phyloP scores from a whole-genome alignment of 2,797 vertebrate genomes.

The Diplodus puntazzo region DNA sequence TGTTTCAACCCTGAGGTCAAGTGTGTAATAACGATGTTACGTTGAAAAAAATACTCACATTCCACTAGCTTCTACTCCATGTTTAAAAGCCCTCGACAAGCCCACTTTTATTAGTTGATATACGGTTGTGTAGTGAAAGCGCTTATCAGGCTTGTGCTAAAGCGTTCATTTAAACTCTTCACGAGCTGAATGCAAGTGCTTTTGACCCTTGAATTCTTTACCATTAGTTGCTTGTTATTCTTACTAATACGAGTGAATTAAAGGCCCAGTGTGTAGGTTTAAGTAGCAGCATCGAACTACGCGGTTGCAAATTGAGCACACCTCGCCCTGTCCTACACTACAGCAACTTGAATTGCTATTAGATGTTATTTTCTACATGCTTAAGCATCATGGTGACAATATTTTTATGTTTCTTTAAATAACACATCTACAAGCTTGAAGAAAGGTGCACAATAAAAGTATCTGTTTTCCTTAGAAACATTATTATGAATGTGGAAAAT shows the following conservation, averaged over 20 bases:
- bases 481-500: no score
- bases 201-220: slow-evolving; percentile 16
- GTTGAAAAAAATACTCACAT: slow-evolving; percentile 41
- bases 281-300: no score
- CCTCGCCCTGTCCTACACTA: no score
- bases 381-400: background rate
- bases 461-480: no score
- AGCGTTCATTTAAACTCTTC: slow-evolving; percentile 31
- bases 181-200: slow-evolving; percentile 25
- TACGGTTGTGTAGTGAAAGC: slow-evolving; percentile 14
- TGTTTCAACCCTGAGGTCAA: slow-evolving; percentile 50
- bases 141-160: slow-evolving; percentile 13
- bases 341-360: no score
- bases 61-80: slow-evolving; percentile 37
- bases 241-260: no score
- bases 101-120: slow-evolving; percentile 42
- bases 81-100: slow-evolving; percentile 55
- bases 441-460: no score
- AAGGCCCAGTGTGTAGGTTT: no score
- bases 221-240: background rate
- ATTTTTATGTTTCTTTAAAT: no score
- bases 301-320: no score
- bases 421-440: no score
- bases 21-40: slow-evolving; percentile 44
- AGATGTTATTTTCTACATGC: background rate